Conservation (phyloP, 2,888 invertebrate genomes). For the Tuberolachnus salignus region DNA sequence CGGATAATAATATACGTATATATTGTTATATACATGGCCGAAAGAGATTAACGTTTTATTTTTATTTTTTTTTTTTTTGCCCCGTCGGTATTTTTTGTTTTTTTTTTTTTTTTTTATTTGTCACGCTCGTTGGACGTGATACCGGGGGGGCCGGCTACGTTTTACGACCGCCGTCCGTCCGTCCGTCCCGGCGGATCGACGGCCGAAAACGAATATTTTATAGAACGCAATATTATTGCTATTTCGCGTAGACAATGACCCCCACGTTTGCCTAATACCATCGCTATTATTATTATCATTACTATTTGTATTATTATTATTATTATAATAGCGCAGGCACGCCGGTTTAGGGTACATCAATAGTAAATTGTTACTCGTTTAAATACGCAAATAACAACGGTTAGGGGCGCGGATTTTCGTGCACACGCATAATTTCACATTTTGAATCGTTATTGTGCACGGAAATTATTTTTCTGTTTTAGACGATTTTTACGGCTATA, state of each 20-base stretch:
- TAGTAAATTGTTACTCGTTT: too few species aligned
- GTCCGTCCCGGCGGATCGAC: background rate
- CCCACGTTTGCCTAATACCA: background rate
- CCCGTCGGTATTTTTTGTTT: background rate
- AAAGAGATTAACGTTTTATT: constrained; percentile 26
- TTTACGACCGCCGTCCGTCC: constrained; percentile 32
- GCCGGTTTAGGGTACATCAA: too few species aligned
- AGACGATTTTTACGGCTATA: too few species aligned
- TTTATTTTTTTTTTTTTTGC: constrained; percentile 10
- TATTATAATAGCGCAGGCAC: background rate
- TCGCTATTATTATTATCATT: too few species aligned
- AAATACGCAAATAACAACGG: too few species aligned
- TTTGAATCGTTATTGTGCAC: too few species aligned
- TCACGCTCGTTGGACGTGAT: constrained; percentile 34
- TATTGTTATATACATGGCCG: background rate
- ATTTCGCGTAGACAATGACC: constrained; percentile 3
- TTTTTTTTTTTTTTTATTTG: constrained; percentile 4
- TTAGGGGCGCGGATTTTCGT: too few species aligned
- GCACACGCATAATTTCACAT: too few species aligned
- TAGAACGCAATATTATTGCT: background rate
- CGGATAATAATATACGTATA: background rate
- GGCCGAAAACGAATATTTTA: constrained; percentile 22
- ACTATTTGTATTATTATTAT: too few species aligned
- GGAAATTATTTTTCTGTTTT: too few species aligned
- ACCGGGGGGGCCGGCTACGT: background rate